Evolutionary conservation across 2,888 invertebrate species (phyloP).

Genomic region (Pachymerium ferrugineum): DNA sequence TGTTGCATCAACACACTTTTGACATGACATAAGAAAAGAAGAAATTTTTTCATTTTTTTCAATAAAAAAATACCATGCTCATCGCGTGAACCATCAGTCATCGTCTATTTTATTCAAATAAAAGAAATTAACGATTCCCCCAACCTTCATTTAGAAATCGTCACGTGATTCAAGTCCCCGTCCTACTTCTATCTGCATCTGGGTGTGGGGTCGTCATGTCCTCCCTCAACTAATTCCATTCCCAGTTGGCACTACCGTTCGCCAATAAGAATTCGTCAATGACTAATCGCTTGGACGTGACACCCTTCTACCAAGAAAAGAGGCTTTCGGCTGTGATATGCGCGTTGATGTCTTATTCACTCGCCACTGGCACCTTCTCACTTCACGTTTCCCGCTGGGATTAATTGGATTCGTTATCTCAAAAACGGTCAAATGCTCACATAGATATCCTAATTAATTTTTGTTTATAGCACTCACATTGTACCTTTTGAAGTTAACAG

Average conservation of each 20-base stretch:
- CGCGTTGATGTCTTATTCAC: conserved; percentile 22
- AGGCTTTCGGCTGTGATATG: conserved; percentile 1
- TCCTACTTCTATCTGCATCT: conserved; percentile 27
- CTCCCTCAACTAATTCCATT: conserved; percentile 19
- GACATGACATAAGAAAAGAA: background rate
- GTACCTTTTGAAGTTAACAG: background rate
- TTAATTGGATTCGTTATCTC: conserved; percentile 27
- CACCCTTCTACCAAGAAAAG: conserved; percentile 3
- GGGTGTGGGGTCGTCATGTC: conserved; percentile 1
- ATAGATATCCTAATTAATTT: conserved; percentile 23
- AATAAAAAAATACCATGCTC: background rate
- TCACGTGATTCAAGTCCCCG: background rate
- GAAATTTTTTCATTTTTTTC: background rate
- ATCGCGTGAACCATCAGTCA: conserved; percentile 3
- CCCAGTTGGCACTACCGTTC: conserved; percentile 16
- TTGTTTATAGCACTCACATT: background rate
- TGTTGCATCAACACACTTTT: conserved; percentile 20
- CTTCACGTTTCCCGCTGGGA: conserved; percentile 18
- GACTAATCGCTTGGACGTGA: conserved; percentile 23
- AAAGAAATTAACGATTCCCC: conserved; percentile 24
- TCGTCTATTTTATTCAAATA: conserved; percentile 15
- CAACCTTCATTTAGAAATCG: conserved; percentile 24
- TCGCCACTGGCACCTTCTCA: conserved; percentile 16
- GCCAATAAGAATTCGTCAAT: conserved; percentile 27
- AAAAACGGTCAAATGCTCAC: conserved; percentile 23